Conservation (phyloP, 2,113 vertebrate genomes). For the Pseudopipra pipra region DNA sequence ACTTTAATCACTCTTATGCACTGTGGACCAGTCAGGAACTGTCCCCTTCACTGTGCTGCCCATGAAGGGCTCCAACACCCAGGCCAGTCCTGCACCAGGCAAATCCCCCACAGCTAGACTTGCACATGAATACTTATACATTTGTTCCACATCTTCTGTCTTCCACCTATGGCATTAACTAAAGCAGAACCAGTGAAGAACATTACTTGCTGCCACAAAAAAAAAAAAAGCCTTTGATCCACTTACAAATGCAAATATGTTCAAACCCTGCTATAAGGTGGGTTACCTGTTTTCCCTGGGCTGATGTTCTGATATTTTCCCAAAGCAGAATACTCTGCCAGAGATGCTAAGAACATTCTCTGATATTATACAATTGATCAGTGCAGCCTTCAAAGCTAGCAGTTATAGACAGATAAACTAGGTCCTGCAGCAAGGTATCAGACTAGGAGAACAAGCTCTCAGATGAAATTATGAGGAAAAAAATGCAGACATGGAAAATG, state of each 20-base stretch:
- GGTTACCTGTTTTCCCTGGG: not conserved
- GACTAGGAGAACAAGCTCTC: not conserved
- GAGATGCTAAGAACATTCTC: not conserved
- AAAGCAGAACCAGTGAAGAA: not conserved
- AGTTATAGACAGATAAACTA: not conserved
- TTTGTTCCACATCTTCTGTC: not conserved
- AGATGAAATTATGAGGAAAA: not conserved
- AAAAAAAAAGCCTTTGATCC: not conserved
- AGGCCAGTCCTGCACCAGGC: not conserved
- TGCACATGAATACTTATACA: not conserved
- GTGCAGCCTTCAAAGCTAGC: not conserved
- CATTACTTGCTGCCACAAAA: not conserved
- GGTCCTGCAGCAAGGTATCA: not conserved
- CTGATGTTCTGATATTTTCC: not conserved
- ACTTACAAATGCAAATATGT: not conserved
- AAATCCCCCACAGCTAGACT: not conserved
- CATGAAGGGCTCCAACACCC: accelerated
- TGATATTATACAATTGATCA: not conserved
- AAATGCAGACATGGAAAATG: not conserved
- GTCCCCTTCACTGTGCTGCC: not conserved
- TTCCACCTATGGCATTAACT: not conserved
- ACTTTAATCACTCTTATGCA: accelerated
- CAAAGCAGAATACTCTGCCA: not conserved
- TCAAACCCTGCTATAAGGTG: not conserved
- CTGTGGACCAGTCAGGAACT: not conserved